phyloP scores from a whole-genome alignment of 2,888 invertebrate genomes.

The Trisateles emortualis region DNA sequence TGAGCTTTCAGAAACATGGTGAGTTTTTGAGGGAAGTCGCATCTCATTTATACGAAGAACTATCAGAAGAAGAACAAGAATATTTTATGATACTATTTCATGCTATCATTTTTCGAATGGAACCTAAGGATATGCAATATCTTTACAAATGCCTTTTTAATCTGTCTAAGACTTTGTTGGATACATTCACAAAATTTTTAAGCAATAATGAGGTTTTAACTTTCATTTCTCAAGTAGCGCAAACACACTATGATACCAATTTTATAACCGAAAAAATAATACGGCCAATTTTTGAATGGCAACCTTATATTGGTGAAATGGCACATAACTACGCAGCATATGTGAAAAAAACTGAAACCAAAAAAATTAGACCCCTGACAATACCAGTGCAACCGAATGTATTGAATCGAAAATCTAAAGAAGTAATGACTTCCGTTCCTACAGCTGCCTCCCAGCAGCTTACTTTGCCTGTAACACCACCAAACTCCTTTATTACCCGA shows the following conservation, averaged over 20 bases:
- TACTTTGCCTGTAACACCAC: slow-evolving; percentile 58
- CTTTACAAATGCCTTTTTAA: slow-evolving; percentile 79
- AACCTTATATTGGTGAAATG: slow-evolving; percentile 79
- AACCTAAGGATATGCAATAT: slow-evolving; percentile 61
- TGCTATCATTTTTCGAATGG: slow-evolving; percentile 69
- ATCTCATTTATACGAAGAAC: slow-evolving; percentile 60
- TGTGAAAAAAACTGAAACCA: slow-evolving; percentile 63
- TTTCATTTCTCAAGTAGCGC: slow-evolving; percentile 77
- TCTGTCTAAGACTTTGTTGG: slow-evolving; percentile 70
- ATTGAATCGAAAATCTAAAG: slow-evolving; percentile 63
- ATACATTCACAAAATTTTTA: slow-evolving; percentile 73
- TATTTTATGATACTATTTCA: slow-evolving; percentile 72
- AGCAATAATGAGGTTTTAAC: slow-evolving; percentile 77
- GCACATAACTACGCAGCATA: slow-evolving; percentile 69
- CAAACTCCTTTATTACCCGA: slow-evolving; percentile 55
- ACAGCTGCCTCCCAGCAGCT: slow-evolving; percentile 11
- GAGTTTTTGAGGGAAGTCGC: slow-evolving; percentile 65
- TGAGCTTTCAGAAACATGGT: slow-evolving; percentile 70
- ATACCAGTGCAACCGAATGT: slow-evolving; percentile 71
- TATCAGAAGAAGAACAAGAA: slow-evolving; percentile 67
- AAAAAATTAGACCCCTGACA: slow-evolving; percentile 67
- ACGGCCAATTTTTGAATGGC: slow-evolving; percentile 79
- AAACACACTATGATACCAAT: slow-evolving; percentile 78
- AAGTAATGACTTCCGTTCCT: slow-evolving; percentile 9
- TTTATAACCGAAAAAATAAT: slow-evolving; percentile 83